Percentiles rank a stretch among this genome's conserved stretches.
phyloP scores from a whole-genome alignment of 2,113 vertebrate genomes.

The Boleophthalmus pectinirostris region DNA sequence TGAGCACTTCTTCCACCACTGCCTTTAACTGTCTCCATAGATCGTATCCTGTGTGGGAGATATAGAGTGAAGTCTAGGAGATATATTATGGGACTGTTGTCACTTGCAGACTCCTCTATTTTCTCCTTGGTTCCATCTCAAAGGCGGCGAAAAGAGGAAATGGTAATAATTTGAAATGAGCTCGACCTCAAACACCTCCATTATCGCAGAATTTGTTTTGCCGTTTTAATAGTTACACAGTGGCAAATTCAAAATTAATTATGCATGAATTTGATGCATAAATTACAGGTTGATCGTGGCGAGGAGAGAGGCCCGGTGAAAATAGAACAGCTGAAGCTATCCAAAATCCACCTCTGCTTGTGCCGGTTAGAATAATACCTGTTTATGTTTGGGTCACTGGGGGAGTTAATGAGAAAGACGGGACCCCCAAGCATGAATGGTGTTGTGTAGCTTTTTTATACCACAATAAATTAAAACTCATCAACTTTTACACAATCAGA shows the following conservation, averaged over 20 bases:
- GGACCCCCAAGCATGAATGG: slow-evolving; percentile 60
- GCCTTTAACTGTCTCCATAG: background rate
- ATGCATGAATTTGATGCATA: slow-evolving; percentile 83
- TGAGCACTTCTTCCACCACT: too few relatives aligned
- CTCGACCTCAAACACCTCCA: slow-evolving; percentile 68
- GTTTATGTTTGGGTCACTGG: slow-evolving; percentile 85
- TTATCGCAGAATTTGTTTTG: slow-evolving; percentile 75
- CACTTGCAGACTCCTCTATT: slow-evolving; percentile 7
- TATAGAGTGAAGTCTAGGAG: background rate
- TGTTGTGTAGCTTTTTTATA: slow-evolving; percentile 65
- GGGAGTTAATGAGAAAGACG: slow-evolving; percentile 88
- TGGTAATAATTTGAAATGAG: slow-evolving; percentile 66
- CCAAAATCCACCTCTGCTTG: slow-evolving; percentile 61
- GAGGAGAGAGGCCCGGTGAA: slow-evolving; percentile 39
- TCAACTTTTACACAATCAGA: slow-evolving; percentile 73
- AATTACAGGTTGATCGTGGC: slow-evolving; percentile 65
- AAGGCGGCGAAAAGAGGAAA: slow-evolving; percentile 5
- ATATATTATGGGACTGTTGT: slow-evolving; percentile 2
- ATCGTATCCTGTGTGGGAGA: background rate
- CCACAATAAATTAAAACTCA: slow-evolving; percentile 80
- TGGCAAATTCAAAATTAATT: slow-evolving; percentile 83
- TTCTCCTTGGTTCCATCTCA: slow-evolving; percentile 12
- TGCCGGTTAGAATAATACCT: slow-evolving; percentile 74
- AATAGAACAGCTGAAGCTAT: slow-evolving; percentile 73
- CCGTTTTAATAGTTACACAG: slow-evolving; percentile 75